Conservation (phyloP, 92 coral and sea anemone species). For the Porites divaricata region DNA sequence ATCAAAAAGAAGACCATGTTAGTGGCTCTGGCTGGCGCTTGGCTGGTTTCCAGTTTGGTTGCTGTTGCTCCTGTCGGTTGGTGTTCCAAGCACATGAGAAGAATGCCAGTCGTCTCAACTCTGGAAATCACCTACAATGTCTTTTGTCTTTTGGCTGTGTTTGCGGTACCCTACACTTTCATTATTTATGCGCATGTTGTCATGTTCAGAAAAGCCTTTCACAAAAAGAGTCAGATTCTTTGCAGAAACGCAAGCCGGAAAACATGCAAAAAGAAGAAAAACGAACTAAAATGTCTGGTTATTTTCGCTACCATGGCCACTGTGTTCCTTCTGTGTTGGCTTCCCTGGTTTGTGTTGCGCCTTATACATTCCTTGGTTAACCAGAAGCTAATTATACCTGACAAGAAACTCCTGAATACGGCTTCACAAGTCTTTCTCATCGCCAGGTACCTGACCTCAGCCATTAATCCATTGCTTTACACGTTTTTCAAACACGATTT, state of each 20-base stretch:
- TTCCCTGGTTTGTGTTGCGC: slow-evolving; percentile 68
- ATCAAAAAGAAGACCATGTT: slow-evolving; percentile 62
- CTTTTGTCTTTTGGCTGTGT: slow-evolving; percentile 60
- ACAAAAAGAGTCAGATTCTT: slow-evolving; percentile 15
- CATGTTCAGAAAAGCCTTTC: slow-evolving; percentile 59
- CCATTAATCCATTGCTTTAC: slow-evolving; percentile 67
- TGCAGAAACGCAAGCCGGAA: background rate
- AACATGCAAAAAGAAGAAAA: slow-evolving; percentile 19
- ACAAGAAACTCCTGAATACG: background rate
- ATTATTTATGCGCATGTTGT: slow-evolving; percentile 59
- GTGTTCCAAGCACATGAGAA: slow-evolving; percentile 12
- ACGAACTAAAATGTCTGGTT: slow-evolving; percentile 60
- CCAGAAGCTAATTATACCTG: slow-evolving; percentile 3
- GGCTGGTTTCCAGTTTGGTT: slow-evolving; percentile 63
- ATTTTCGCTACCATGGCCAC: slow-evolving; percentile 72
- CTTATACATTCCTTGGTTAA: slow-evolving; percentile 37
- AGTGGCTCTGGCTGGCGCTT: slow-evolving; percentile 43
- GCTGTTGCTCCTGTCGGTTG: slow-evolving; percentile 70
- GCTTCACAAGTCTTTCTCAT: slow-evolving; percentile 38
- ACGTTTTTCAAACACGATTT: slow-evolving; percentile 75
- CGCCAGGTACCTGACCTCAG: slow-evolving; percentile 49
- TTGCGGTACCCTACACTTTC: slow-evolving; percentile 59
- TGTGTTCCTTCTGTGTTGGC: slow-evolving; percentile 65
- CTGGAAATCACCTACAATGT: slow-evolving; percentile 60
- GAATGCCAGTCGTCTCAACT: background rate